These are phyloP conservation scores for Clunio marinus DNA, from an alignment of 2,888 invertebrate species.

Conservation along the genomic window DNA sequence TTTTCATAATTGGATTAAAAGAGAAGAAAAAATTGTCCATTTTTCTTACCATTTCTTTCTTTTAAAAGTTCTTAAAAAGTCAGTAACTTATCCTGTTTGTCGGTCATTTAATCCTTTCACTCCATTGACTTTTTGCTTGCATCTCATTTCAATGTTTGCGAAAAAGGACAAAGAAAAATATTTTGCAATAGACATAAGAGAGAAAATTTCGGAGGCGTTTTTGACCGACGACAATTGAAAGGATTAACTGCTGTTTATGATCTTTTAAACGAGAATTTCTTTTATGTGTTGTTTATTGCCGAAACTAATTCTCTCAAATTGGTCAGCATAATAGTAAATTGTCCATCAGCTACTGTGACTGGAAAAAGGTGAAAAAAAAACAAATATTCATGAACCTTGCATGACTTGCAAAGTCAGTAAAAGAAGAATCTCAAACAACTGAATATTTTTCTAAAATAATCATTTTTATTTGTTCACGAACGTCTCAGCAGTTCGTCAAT, in stretches of 20 bases:
- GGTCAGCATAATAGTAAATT: conserved; percentile 8
- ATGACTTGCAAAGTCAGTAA: neutral
- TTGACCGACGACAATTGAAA: conserved; percentile 17
- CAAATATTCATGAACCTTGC: too few relatives aligned
- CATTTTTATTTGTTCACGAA: conserved; percentile 15
- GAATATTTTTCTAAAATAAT: conserved; percentile 28
- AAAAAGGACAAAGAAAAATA: conserved; percentile 15
- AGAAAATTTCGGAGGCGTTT: conserved; percentile 30
- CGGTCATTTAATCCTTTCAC: conserved; percentile 25
- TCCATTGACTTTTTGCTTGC: neutral
- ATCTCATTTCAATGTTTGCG: conserved; percentile 27
- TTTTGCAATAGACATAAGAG: too few relatives aligned
- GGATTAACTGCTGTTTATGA: conserved; percentile 22
- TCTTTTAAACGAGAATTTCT: conserved; percentile 6
- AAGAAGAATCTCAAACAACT: neutral
- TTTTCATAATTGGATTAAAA: neutral
- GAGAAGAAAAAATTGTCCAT: too few relatives aligned
- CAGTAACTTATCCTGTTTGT: conserved; percentile 28
- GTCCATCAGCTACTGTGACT: conserved; percentile 31
- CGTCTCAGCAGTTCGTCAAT: neutral
- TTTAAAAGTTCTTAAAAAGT: conserved; percentile 29
- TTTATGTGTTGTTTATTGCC: conserved; percentile 22
- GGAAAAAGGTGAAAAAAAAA: neutral
- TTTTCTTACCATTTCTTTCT: neutral
- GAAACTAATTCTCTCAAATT: conserved; percentile 31